These are phyloP conservation scores for Athetis lepigone DNA, from an alignment of 2,888 invertebrate species.

Conservation along the genomic window DNA sequence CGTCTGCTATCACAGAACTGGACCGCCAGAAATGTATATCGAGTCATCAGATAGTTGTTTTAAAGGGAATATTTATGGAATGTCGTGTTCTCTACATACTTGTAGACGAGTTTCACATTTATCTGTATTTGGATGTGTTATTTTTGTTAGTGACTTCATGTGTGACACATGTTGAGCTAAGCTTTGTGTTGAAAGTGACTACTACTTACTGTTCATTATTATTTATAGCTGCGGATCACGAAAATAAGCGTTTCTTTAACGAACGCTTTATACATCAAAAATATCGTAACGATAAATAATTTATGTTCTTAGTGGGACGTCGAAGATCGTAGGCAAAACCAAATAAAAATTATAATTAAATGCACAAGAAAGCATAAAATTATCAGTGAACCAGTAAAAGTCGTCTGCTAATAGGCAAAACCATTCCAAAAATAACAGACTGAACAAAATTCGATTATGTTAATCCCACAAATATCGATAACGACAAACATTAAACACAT, in stretches of 20 bases:
- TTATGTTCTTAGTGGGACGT: no score
- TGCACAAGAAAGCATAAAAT: slow-evolving; percentile 22
- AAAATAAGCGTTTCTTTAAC: background rate
- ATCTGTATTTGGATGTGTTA: slow-evolving; percentile 44
- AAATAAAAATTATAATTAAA: slow-evolving; percentile 3
- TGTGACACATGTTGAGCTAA: slow-evolving; percentile 37
- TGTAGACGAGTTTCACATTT: slow-evolving; percentile 19
- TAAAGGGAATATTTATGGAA: slow-evolving; percentile 53
- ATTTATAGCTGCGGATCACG: slow-evolving; percentile 2
- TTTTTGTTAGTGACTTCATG: slow-evolving; percentile 50
- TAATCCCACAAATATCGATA: slow-evolving; percentile 58
- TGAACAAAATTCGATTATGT: slow-evolving; percentile 51
- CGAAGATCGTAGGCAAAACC: background rate
- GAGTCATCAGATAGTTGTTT: slow-evolving; percentile 55
- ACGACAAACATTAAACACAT: slow-evolving; percentile 61
- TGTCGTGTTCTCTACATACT: slow-evolving; percentile 44
- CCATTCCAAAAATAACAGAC: slow-evolving; percentile 5
- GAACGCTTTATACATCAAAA: background rate
- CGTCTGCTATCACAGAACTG: slow-evolving; percentile 38
- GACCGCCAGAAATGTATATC: slow-evolving; percentile 52
- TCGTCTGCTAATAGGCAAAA: slow-evolving; percentile 16
- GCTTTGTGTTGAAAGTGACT: slow-evolving; percentile 23
- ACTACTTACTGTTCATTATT: background rate
- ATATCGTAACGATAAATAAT: background rate
- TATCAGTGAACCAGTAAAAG: slow-evolving; percentile 29